phyloP scores from a whole-genome alignment of 2,797 vertebrate species.

The Netta rufina region DNA sequence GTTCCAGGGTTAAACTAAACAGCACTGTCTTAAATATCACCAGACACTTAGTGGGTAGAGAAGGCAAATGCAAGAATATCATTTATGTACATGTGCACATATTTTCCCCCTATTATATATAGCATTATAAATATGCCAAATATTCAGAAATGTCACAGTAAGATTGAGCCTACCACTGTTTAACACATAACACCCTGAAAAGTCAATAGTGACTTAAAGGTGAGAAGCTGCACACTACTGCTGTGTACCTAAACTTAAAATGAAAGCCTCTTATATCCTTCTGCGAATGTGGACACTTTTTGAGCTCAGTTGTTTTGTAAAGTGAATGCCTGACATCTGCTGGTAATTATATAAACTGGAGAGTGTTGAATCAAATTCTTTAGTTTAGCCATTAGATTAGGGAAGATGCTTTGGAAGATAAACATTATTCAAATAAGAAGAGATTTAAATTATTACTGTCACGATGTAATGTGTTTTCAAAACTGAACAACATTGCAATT shows the following conservation, averaged over 20 bases:
- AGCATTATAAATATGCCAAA: background rate
- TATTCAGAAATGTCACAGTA: background rate
- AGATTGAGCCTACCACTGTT: background rate
- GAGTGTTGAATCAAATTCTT: background rate
- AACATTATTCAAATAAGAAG: background rate
- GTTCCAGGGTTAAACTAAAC: background rate
- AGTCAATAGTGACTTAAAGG: background rate
- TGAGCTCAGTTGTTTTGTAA: background rate
- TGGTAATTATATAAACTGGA: constrained; percentile 32
- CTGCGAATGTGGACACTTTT: background rate
- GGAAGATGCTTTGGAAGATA: background rate
- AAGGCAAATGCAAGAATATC: background rate
- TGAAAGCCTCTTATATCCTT: background rate
- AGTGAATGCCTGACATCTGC: constrained; percentile 75
- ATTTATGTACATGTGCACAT: background rate
- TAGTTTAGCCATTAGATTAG: background rate
- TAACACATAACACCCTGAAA: background rate
- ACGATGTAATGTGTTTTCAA: background rate
- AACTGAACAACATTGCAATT: background rate
- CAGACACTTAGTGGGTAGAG: background rate
- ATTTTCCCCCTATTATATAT: background rate
- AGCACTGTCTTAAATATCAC: background rate
- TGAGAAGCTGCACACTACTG: background rate
- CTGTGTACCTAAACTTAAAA: background rate
- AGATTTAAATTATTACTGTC: background rate